Percentiles rank a stretch among this genome's conserved stretches.
Evolutionary conservation across 2,888 invertebrate genomes (phyloP).

Genomic region (Osedax frankpressi): DNA sequence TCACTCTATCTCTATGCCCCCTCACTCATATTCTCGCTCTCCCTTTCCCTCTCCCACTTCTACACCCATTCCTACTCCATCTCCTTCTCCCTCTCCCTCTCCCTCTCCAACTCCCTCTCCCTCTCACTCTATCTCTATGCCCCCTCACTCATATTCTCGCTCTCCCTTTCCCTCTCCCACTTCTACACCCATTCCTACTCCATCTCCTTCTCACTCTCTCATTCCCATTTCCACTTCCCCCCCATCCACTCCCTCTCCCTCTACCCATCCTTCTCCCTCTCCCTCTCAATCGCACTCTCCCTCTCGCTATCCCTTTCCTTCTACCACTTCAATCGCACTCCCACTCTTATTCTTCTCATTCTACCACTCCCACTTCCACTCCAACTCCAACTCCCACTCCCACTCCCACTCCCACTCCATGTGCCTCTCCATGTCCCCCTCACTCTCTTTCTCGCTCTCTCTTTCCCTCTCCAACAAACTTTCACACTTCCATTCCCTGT

Average conservation of each 20-base stretch:
- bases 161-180: background rate
- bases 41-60: background rate
- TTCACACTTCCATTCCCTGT: background rate
- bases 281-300: slow-evolving; percentile 9
- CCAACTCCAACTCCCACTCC: slow-evolving; percentile 13
- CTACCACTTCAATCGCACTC: slow-evolving; percentile 15
- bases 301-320: slow-evolving; percentile 16
- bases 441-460: slow-evolving; percentile 15
- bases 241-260: slow-evolving; percentile 13
- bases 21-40: background rate
- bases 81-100: no score
- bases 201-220: slow-evolving; percentile 21
- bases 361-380: slow-evolving; percentile 14
- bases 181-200: background rate
- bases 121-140: no score
- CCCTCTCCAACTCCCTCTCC: no score
- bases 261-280: slow-evolving; percentile 23
- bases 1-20: background rate
- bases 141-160: background rate
- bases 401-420: slow-evolving; percentile 1
- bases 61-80: no score
- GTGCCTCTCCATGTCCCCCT: slow-evolving; percentile 14
- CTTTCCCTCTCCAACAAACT: slow-evolving; percentile 4
- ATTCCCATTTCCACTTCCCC: slow-evolving; percentile 11
- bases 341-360: slow-evolving; percentile 11